Evolutionary conservation across 2,797 vertebrate genomes (phyloP).

Genomic region (Tokudaia tokunoshimensis): DNA sequence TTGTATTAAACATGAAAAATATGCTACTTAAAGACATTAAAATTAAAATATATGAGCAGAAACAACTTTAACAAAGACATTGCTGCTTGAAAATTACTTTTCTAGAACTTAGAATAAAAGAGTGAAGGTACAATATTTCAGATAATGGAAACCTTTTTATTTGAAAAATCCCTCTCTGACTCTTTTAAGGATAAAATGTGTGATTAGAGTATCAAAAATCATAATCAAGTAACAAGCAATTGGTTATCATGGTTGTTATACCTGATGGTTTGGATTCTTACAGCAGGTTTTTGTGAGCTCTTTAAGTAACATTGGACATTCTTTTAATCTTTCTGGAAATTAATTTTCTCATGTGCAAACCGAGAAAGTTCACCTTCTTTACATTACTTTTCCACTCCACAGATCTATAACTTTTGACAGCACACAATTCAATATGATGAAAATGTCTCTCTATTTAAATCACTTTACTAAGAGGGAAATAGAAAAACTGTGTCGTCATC

Average conservation of each 20-base stretch:
- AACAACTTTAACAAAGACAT: neutral
- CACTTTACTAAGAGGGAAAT: conserved; percentile 17
- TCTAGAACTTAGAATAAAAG: neutral
- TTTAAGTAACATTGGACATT: neutral
- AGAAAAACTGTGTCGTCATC: conserved; percentile 41
- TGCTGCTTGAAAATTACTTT: neutral
- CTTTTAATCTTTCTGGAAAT: neutral
- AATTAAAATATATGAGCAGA: neutral
- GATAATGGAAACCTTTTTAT: neutral
- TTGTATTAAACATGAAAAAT: neutral
- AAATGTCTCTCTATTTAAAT: neutral
- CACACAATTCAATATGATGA: conserved; percentile 61
- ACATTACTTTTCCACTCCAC: conserved; percentile 19
- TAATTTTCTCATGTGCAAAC: conserved; percentile 32
- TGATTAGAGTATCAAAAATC: neutral
- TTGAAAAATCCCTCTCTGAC: neutral
- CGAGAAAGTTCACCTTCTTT: neutral
- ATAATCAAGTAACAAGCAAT: neutral
- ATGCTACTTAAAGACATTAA: neutral
- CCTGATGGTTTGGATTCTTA: neutral
- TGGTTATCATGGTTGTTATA: neutral
- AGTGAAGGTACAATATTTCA: neutral
- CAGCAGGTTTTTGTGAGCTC: neutral
- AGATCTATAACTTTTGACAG: conserved; percentile 44
- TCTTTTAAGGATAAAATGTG: neutral